Percentiles rank a stretch among this genome's conserved stretches.
Conservation (phyloP, 2,797 vertebrate genomes). For the Microctenopoma steveboyesi region DNA sequence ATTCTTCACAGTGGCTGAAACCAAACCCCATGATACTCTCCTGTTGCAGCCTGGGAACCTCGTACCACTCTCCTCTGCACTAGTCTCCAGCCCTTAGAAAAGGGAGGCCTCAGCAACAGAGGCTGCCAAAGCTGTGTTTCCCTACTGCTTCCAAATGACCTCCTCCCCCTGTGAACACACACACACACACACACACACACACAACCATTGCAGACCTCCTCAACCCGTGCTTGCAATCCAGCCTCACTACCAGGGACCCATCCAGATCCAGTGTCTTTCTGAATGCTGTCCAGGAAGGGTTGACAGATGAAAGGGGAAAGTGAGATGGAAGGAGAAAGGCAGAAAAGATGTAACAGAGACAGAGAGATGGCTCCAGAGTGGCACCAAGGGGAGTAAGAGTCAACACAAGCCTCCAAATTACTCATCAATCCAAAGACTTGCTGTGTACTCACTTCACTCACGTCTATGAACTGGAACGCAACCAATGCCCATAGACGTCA, state of each 20-base stretch:
- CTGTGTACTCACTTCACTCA: slow-evolving; percentile 59
- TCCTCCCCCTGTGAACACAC: slow-evolving; percentile 6
- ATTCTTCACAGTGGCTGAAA: slow-evolving; percentile 57
- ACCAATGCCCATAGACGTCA: slow-evolving; percentile 66
- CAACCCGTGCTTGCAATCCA: slow-evolving; percentile 56
- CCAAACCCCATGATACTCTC: slow-evolving; percentile 56
- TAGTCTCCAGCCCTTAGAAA: slow-evolving; percentile 40
- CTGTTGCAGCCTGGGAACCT: slow-evolving; percentile 62
- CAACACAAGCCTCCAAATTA: slow-evolving; percentile 47
- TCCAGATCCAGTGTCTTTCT: slow-evolving; percentile 72
- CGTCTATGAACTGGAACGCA: slow-evolving; percentile 52
- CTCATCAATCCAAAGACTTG: slow-evolving; percentile 48
- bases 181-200: slow-evolving; percentile 17
- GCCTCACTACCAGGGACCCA: slow-evolving; percentile 49
- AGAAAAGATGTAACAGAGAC: slow-evolving; percentile 15
- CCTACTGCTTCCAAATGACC: slow-evolving; percentile 32
- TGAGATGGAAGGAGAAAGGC: slow-evolving; percentile 11
- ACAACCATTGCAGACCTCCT: slow-evolving; percentile 23
- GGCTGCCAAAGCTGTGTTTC: slow-evolving; percentile 53
- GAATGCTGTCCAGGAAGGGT: slow-evolving; percentile 70
- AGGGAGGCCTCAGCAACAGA: slow-evolving; percentile 37
- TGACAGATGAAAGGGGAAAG: slow-evolving; percentile 46
- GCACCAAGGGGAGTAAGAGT: slow-evolving; percentile 44
- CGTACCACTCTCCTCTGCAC: slow-evolving; percentile 59
- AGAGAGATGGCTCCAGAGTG: slow-evolving; percentile 19